These are phyloP conservation scores for Rhinogobius similis DNA, from an alignment of 2,113 vertebrate genomes.

Conservation along the genomic window DNA sequence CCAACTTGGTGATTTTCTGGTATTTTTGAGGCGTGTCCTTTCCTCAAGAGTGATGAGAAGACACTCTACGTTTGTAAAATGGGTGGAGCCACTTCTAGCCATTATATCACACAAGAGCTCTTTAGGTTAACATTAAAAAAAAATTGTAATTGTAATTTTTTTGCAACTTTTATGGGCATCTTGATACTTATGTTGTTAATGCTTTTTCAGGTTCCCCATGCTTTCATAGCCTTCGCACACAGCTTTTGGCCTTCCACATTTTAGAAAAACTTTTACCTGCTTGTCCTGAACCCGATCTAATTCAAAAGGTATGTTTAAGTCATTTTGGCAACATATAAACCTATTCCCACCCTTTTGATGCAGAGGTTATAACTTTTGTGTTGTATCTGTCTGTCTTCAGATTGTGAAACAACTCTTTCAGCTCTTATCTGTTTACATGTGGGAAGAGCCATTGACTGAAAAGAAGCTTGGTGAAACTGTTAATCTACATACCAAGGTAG, in stretches of 20 bases:
- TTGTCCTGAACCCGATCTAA: constrained; percentile 73
- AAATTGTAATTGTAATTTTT: too few species aligned
- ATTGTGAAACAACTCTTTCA: constrained; percentile 79
- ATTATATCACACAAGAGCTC: constrained; percentile 76
- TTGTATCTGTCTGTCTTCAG: constrained; percentile 40
- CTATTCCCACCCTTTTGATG: background rate
- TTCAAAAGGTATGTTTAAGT: constrained; percentile 69
- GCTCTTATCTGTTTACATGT: constrained; percentile 79
- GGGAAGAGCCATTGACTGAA: constrained; percentile 76
- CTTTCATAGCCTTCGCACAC: constrained; percentile 79
- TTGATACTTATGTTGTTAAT: background rate
- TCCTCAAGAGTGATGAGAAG: constrained; percentile 73
- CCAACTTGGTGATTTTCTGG: constrained; percentile 81
- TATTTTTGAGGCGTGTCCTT: constrained; percentile 79
- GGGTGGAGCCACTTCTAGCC: constrained; percentile 80
- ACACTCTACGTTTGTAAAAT: constrained; percentile 75
- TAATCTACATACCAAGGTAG: constrained; percentile 68
- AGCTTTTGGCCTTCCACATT: constrained; percentile 81
- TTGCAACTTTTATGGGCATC: background rate
- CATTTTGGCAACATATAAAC: background rate
- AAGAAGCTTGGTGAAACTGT: constrained; percentile 49
- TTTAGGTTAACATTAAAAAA: constrained; percentile 63
- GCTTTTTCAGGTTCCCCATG: constrained; percentile 60
- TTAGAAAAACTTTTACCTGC: constrained; percentile 78
- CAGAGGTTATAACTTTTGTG: background rate